Percentiles rank a stretch among this genome's conserved stretches.
phyloP scores from a whole-genome alignment of 2,113 vertebrate genomes.

The human region GRCh38 chr4:108009001-108009500 shows the following conservation, averaged over 20 bases:
- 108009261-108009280: too few species aligned
- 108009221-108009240: accelerated
- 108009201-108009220: background rate
- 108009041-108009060: background rate
- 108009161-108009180: background rate
- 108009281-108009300: background rate
- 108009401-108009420: accelerated
- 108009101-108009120: background rate
- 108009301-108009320: background rate
- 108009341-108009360: background rate
- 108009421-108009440: background rate
- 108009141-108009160: background rate
- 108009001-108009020: background rate
- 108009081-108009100: background rate
- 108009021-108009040: background rate
- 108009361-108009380: background rate
- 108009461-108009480: background rate
- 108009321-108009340: background rate
- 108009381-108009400: background rate
- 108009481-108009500: background rate
- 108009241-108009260: background rate
- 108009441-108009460: background rate
- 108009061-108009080: background rate
- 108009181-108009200: background rate
- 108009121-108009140: background rate